Evolutionary conservation across 2,797 vertebrate genomes (phyloP), one percentile per base, ranked within the genome.

Genomic region (Caiman crocodilus): DNA sequence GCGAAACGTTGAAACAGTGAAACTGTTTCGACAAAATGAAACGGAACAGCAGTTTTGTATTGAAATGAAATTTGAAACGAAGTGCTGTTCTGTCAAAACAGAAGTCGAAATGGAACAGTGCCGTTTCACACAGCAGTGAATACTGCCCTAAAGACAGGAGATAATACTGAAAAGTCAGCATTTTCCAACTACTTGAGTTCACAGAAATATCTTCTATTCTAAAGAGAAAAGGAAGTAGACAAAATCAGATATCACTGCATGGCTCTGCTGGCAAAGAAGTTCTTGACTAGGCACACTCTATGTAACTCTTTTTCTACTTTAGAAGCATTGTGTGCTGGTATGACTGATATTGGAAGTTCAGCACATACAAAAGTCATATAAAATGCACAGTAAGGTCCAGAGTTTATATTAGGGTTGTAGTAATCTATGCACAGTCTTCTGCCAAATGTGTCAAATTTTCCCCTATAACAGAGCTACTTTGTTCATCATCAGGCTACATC

Each of bases 361-460:
- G 92, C 63, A 32, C 4, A 64, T 85, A 93, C 28, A 92, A 89
- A 96, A 91, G 88, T 60, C 82, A 86, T 78, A 92, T 87, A 95
- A 96, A 97, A 92, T 28, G 79, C 82, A 84, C 74, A 79, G 93
- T 56, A 86, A 94, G 12, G 82, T 80, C 81, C 91, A 96, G 90
- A 84, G 87, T 58, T 57, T 90, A 85, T 58, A 85, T 79, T 91
- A 95, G 57, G 14, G 65, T 58, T 94, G 93, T 89, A 87, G 59
- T 91, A 95, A 96, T 94, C 88, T 77, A 4, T 65, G 28, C 17
- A 65, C 42, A 28, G 5, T 42, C 81, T 92, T 93, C 79, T 96
- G 96, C 93, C 96, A 96, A 96, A 94, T 78, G 73, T 93, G 83
- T 94, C 90, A 91, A n/a, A 79, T 93, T 95, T 95, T 95, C 88